These are phyloP conservation scores for Myrmecophaga tridactyla DNA, from an alignment of 2,113 vertebrate genomes.

Conservation along the genomic window DNA sequence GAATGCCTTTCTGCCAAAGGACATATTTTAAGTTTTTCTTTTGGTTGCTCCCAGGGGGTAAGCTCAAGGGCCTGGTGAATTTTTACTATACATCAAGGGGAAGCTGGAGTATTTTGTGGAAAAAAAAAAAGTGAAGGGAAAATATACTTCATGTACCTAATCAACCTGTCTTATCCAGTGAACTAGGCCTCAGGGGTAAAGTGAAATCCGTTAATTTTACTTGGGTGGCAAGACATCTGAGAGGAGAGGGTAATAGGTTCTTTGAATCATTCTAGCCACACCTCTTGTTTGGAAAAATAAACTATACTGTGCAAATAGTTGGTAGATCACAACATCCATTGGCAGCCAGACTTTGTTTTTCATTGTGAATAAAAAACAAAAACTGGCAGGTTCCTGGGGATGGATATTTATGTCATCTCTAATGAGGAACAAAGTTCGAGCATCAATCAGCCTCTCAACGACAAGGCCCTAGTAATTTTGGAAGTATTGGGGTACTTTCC, in stretches of 20 bases:
- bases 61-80: conserved; percentile 29
- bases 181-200: neutral
- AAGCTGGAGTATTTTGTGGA: conserved; percentile 21
- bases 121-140: neutral
- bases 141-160: neutral
- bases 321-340: conserved; percentile 80
- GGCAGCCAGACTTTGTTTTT: conserved; percentile 75
- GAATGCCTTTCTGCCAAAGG: conserved; percentile 69
- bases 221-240: conserved; percentile 8
- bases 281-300: conserved; percentile 82
- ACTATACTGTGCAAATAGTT: conserved; percentile 77
- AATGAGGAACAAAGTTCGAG: conserved; percentile 63
- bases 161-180: neutral
- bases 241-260: conserved; percentile 43
- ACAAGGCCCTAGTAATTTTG: neutral
- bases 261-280: conserved; percentile 75
- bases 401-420: conserved; percentile 72
- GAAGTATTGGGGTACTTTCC: neutral
- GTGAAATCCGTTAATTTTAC: neutral
- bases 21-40: conserved; percentile 72
- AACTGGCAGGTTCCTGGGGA: conserved; percentile 42
- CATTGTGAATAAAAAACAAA: conserved; percentile 79
- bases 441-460: conserved; percentile 33
- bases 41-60: conserved; percentile 21
- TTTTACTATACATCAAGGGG: conserved; percentile 49